A percentile compares a stretch with the other conserved stretches of the same genome.
phyloP scores from a whole-genome alignment of 2,797 vertebrate genomes.

The Lophius americanus region DNA sequence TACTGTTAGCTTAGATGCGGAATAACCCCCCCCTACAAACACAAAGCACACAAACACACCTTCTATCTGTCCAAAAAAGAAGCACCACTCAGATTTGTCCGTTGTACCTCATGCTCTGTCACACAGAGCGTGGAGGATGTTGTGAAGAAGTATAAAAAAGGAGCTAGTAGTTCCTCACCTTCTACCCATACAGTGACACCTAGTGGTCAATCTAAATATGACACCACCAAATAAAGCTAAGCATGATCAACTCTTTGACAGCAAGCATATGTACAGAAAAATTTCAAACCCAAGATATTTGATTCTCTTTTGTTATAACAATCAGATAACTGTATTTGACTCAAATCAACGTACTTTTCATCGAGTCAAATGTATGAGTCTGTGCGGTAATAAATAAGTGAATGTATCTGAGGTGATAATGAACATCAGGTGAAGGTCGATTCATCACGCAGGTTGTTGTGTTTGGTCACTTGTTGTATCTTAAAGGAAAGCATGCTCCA shows the following conservation, averaged over 20 bases:
- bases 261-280: slow-evolving; percentile 37
- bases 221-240: slow-evolving; percentile 4
- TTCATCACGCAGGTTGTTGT: slow-evolving; percentile 9
- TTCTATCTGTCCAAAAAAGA: slow-evolving; percentile 26
- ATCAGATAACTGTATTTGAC: not conserved
- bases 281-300: slow-evolving; percentile 22
- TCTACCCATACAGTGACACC: slow-evolving; percentile 48
- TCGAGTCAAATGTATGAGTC: not conserved
- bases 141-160: slow-evolving; percentile 3
- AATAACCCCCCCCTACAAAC: not conserved
- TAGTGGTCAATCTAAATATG: slow-evolving; percentile 26
- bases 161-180: slow-evolving; percentile 20
- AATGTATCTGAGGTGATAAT: slow-evolving; percentile 33
- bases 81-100: slow-evolving; percentile 59
- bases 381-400: slow-evolving; percentile 5
- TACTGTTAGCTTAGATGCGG: slow-evolving; percentile 25
- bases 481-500: slow-evolving; percentile 56
- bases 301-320: slow-evolving; percentile 1
- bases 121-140: slow-evolving; percentile 6
- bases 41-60: slow-evolving; percentile 8
- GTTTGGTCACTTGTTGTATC: slow-evolving; percentile 34
- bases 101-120: slow-evolving; percentile 43
- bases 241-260: slow-evolving; percentile 13
- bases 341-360: slow-evolving; percentile 14
- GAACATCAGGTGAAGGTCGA: slow-evolving; percentile 18